Evolutionary conservation across 2,797 vertebrate species (phyloP).

Genomic region (Manis crassicaudata): DNA sequence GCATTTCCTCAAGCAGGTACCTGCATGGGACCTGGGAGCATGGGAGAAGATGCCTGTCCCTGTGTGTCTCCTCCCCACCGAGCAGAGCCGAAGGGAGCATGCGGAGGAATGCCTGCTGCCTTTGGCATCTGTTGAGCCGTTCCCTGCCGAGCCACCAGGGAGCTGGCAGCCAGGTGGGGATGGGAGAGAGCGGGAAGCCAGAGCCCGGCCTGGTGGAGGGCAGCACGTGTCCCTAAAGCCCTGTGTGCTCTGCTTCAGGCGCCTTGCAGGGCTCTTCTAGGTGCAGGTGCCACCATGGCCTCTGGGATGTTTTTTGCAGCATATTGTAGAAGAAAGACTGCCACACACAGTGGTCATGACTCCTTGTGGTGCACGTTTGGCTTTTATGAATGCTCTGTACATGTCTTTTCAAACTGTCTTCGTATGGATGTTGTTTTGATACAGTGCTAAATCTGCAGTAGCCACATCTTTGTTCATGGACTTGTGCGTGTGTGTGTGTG

Average conservation of each 20-base stretch:
- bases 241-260: neutral
- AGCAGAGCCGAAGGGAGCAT: neutral
- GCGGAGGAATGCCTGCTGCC: neutral
- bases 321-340: neutral
- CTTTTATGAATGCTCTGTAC: conserved; percentile 68
- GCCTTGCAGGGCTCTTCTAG: neutral
- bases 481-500: neutral
- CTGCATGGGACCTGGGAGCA: neutral
- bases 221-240: neutral
- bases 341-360: neutral
- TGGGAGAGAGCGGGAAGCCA: neutral
- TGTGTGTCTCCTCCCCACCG: neutral
- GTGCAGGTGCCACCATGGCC: neutral
- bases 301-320: neutral
- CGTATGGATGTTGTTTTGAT: conserved; percentile 62
- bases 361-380: conserved; percentile 56
- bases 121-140: neutral
- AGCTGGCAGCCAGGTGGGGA: neutral
- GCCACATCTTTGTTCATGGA: conserved; percentile 43
- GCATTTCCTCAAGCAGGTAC: neutral
- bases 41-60: neutral
- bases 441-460: conserved; percentile 48
- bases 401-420: conserved; percentile 70
- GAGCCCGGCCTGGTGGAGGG: neutral
- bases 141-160: neutral